Conservation (phyloP, 2,888 invertebrate species). For the Napeogenes inachia region DNA sequence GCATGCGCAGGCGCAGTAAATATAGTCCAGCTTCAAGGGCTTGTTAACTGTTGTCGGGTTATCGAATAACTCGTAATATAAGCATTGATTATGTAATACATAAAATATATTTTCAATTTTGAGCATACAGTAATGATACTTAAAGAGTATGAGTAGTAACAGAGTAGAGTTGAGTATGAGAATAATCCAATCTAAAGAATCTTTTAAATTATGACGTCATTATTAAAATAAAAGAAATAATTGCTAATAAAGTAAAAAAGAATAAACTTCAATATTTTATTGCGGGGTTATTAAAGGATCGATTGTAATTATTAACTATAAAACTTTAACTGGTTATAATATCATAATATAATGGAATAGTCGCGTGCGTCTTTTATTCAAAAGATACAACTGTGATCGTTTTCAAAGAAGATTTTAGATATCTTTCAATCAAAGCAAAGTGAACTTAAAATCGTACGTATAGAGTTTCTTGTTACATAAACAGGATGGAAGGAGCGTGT, state of each 20-base stretch:
- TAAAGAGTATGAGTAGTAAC: too few species aligned
- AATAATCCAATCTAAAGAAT: too few species aligned
- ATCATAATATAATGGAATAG: constrained; percentile 3
- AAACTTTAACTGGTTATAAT: constrained; percentile 2
- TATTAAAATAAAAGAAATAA: too few species aligned
- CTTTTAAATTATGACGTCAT: too few species aligned
- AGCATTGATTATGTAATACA: background rate
- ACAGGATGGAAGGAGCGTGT: background rate
- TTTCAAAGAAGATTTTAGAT: background rate
- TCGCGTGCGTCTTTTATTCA: constrained; percentile 23
- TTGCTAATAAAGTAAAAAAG: too few species aligned
- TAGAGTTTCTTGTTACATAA: background rate
- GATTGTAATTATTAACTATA: too few species aligned
- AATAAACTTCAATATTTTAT: too few species aligned
- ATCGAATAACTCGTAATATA: constrained; percentile 7
- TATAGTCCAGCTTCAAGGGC: constrained; percentile 18
- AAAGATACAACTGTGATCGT: constrained; percentile 31
- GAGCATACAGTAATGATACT: too few species aligned
- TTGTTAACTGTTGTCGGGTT: constrained; percentile 17
- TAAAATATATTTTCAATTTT: background rate
- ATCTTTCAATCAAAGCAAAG: background rate
- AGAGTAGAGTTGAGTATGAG: too few species aligned
- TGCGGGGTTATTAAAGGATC: too few species aligned
- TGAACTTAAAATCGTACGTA: background rate
- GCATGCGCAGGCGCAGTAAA: constrained; percentile 14